Evolutionary conservation across 2,113 vertebrate genomes (phyloP), one percentile per base, ranked within the genome.

Genomic region (Craseonycteris thonglongyai): DNA sequence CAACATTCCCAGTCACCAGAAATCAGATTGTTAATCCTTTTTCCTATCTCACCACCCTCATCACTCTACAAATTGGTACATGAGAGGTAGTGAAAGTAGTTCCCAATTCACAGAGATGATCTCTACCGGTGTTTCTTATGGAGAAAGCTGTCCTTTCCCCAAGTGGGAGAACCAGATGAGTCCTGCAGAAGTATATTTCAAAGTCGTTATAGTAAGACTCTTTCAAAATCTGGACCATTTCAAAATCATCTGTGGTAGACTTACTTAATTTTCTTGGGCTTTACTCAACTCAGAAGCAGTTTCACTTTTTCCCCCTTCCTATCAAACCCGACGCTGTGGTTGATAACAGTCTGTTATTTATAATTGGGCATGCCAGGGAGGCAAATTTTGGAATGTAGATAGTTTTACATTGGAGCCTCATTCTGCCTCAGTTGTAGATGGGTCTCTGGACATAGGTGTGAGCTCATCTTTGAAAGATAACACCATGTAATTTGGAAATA

Each of bases 21-120:
- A 94, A 93, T 71, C 69, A 85, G 90, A 76, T 83, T 58, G 90
- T 97, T 85, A 96, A 97, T 96, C 80, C 83, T 97, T 81, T 56
- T 61, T 80, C 42, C 93, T 96, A 97, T 97, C 96, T 96, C 38
- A 30, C 75, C 65, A 56, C 76, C 69, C n/a, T 94, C 95, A 94
- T 94, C 91, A 72, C 84, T 91, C 83, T 0, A 22, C 69, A 95
- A 90, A 96, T 95, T 96, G 93, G 91, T 63, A 85, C 87, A 74
- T 42, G 84, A 72, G 63, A 89, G 97, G 96, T 72, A 80, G 89
- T 88, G 65, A 61, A n/a, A 19, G 61, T 12, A 71, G 63, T 89
- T 47, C 58, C 89, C 63, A 78, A 74, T 86, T 93, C 84, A 13
- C 51, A 61, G 79, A 91, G 58, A 51, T 68, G 83, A 83, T 76